Evolutionary conservation across 2,888 invertebrate genomes (phyloP), one percentile per base, ranked within the genome.

Genomic region (Dorcus parallelipipedus): DNA sequence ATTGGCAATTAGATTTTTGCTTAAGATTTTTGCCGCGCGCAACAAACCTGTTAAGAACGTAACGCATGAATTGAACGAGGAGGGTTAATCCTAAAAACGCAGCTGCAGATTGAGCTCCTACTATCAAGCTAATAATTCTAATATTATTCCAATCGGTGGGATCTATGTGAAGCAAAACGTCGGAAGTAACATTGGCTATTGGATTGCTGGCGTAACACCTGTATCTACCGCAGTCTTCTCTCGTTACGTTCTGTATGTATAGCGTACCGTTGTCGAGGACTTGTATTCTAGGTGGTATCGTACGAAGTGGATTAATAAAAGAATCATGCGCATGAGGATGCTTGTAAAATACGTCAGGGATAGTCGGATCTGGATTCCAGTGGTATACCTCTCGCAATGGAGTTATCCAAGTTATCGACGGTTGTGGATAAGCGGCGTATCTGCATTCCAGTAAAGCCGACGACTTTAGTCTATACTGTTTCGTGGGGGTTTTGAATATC

Each of bases 181-280:
- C 86, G 48, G 86, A 84, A 2, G 93, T 89, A 38, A 84, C 81
- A 75, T 93, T 94, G 54, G 90, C 90, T 64, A 90, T 83, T 10
- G 92, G 88, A 80, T 95, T 95, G 69, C 89, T 85, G 43, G 92
- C 95, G 73, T 88, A 87, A 75, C 96, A 97, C 61, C 86, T 84
- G 80, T 96, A 97, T 38, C 85, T 80, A 55, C 95, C 95, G 67
- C 90, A 89, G 79, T 95, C 94, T 72, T 88, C 86, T 64, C 90
- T 84, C 42, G 87, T 85, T 59, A 91, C 83, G 65, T 85, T 83
- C 57, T 81, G 81, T 63, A 95, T 88, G 67, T 86, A 84, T 56
- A 95, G 80, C 14, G 91, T 89, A 20, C 95, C 95, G 73, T 93
- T 90, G 26, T 88, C 86, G 49, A 89, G 81, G 40, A 93, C 78